A percentile compares a stretch with the other conserved stretches of the same genome.
Conservation (phyloP, 2,888 invertebrate species). For the Portevinia maculata region DNA sequence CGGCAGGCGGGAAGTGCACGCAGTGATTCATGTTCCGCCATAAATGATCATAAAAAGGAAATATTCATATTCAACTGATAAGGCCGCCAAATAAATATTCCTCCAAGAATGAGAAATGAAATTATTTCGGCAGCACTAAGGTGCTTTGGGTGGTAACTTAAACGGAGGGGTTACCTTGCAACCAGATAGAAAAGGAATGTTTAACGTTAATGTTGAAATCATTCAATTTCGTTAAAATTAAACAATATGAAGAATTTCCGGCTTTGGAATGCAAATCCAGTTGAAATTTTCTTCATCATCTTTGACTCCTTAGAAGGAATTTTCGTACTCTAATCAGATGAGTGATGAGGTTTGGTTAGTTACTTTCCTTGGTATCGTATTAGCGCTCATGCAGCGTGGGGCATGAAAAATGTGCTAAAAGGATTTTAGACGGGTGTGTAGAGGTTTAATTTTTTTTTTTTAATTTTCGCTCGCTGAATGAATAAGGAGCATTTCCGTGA, state of each 20-base stretch:
- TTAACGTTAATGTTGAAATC: conserved; percentile 55
- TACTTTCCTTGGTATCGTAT: conserved; percentile 2
- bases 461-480: too few species aligned
- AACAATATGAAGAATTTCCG: conserved; percentile 64
- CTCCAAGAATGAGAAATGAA: conserved; percentile 57
- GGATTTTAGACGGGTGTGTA: conserved; percentile 12
- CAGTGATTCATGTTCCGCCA: conserved; percentile 69
- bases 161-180: conserved; percentile 15
- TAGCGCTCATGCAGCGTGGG: neutral
- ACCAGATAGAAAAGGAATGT: conserved; percentile 19
- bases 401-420: conserved; percentile 16
- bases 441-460: too few species aligned
- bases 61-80: conserved; percentile 74
- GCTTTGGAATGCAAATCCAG: conserved; percentile 64
- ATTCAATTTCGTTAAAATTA: conserved; percentile 61
- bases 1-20: conserved; percentile 43
- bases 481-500: too few species aligned
- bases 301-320: conserved; percentile 17
- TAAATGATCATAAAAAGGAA: conserved; percentile 74
- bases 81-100: conserved; percentile 72
- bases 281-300: neutral
- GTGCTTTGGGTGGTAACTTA: conserved; percentile 21
- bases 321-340: conserved; percentile 52
- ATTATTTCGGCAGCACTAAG: conserved; percentile 58
- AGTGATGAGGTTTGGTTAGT: conserved; percentile 37